A percentile compares a stretch with the other conserved stretches of the same genome.
Evolutionary conservation across 2,113 vertebrate genomes (phyloP).

Genomic region (Callorhinus ursinus): DNA sequence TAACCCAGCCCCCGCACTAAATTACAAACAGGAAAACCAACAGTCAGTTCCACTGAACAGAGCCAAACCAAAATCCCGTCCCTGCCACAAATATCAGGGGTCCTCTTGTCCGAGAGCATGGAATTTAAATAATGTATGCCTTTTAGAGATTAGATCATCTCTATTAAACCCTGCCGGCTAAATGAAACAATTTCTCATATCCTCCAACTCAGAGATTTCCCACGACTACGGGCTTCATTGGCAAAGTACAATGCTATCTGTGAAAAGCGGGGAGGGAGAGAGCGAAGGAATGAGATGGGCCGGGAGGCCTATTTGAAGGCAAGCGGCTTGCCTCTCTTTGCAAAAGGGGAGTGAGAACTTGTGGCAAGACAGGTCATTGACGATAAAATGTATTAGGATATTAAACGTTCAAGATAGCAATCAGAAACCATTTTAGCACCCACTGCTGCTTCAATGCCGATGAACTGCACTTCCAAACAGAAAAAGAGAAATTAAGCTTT

Average conservation of each 20-base stretch:
- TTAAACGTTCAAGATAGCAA: slow-evolving; percentile 81
- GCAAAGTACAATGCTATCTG: slow-evolving; percentile 71
- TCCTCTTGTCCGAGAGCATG: slow-evolving; percentile 57
- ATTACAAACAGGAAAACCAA: slow-evolving; percentile 51
- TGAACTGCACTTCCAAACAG: slow-evolving; percentile 54
- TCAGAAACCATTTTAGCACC: slow-evolving; percentile 73
- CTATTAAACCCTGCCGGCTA: slow-evolving; percentile 55
- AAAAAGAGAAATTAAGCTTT: slow-evolving; percentile 77
- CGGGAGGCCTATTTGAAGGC: neutral
- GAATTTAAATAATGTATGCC: slow-evolving; percentile 76
- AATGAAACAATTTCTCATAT: slow-evolving; percentile 77
- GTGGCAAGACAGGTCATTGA: slow-evolving; percentile 60
- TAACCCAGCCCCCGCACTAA: neutral
- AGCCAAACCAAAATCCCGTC: slow-evolving; percentile 47
- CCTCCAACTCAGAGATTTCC: slow-evolving; percentile 76
- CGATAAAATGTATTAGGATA: slow-evolving; percentile 77
- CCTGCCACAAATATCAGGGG: slow-evolving; percentile 57
- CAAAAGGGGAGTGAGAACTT: slow-evolving; percentile 24
- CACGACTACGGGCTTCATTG: slow-evolving; percentile 53
- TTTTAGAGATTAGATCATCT: slow-evolving; percentile 75
- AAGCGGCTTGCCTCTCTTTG: slow-evolving; percentile 60
- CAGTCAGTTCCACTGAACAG: neutral
- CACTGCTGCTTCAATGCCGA: slow-evolving; percentile 42
- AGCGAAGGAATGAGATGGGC: slow-evolving; percentile 19
- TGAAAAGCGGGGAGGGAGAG: slow-evolving; percentile 49